Conservation (phyloP, 2,113 vertebrate species). For the Otocyon megalotis region DNA sequence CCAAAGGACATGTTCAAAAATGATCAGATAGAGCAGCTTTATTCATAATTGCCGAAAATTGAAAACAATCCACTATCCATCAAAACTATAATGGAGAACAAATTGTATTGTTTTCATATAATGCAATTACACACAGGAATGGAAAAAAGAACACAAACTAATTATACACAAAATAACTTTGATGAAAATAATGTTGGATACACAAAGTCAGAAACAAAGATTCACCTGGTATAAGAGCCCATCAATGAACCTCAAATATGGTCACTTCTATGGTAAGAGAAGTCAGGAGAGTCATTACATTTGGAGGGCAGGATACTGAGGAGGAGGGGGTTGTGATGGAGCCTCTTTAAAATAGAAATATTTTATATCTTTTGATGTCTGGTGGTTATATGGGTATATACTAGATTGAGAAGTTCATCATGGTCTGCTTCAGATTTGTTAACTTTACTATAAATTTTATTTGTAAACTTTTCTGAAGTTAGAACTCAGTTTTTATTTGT, state of each 20-base stretch:
- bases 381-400: background rate
- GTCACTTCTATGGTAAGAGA: background rate
- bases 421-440: background rate
- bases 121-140: background rate
- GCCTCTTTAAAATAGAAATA: background rate
- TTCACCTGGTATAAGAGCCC: background rate
- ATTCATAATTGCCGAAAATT: background rate
- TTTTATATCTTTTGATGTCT: background rate
- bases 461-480: background rate
- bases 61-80: background rate
- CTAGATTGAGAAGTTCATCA: background rate
- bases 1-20: background rate
- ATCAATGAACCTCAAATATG: background rate
- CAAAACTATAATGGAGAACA: background rate
- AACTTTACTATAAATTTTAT: background rate
- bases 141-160: background rate
- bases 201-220: background rate
- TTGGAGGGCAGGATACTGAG: background rate
- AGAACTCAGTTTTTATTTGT: background rate
- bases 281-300: background rate
- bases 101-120: background rate
- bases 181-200: background rate
- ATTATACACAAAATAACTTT: background rate
- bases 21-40: background rate
- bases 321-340: fast-evolving